Evolutionary conservation across 2,888 invertebrate genomes (phyloP).

Genomic region (Chymomyza procnemis): DNA sequence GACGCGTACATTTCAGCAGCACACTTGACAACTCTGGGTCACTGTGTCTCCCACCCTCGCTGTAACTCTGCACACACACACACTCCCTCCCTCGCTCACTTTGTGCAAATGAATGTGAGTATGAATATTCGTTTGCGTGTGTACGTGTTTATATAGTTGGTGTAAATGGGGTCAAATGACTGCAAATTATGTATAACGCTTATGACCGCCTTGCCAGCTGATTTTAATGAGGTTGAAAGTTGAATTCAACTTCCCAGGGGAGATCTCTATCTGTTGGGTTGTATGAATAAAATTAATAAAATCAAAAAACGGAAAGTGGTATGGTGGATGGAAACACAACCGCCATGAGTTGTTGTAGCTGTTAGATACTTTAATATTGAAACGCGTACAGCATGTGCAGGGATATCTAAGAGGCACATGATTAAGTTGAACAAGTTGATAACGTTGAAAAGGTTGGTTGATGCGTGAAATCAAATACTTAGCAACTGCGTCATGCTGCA

Average conservation of each 20-base stretch:
- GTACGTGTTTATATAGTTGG: constrained; percentile 1
- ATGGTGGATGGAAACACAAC: no score
- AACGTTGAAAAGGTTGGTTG: no score
- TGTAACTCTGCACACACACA: neutral
- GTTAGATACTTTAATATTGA: neutral
- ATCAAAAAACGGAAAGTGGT: constrained; percentile 1
- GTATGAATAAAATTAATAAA: neutral
- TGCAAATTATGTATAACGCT: constrained; percentile 54
- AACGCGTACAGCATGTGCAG: neutral
- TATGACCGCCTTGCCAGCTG: constrained; percentile 52
- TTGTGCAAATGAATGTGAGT: neutral
- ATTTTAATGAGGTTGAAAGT: constrained; percentile 58
- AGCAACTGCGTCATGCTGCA: no score
- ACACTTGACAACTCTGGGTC: neutral
- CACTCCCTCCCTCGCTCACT: neutral
- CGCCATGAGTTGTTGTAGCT: neutral
- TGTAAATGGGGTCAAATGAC: constrained; percentile 55
- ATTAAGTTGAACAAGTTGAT: no score
- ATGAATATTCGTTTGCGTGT: neutral
- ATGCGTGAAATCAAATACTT: no score
- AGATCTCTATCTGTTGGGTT: constrained; percentile 26
- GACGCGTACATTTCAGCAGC: neutral
- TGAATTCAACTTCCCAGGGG: constrained; percentile 50
- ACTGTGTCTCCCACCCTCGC: neutral
- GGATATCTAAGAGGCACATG: no score